phyloP scores from a whole-genome alignment of 1,140 invertebrate genomes.

The Chlorops oryzae region DNA sequence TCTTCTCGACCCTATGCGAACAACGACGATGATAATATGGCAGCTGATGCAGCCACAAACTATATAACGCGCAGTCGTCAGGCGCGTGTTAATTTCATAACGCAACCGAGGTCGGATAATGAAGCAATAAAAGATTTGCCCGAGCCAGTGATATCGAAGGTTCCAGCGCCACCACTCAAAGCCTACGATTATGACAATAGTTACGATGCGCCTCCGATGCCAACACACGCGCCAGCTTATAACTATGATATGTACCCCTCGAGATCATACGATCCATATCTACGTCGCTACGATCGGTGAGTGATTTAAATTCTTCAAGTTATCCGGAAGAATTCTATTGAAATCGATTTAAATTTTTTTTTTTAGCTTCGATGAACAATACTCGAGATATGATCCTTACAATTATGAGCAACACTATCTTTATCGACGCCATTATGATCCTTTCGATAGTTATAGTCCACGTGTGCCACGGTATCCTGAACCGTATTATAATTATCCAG shows the following conservation, averaged over 20 bases:
- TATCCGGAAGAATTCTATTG: too few species aligned
- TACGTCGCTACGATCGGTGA: constrained; percentile 41
- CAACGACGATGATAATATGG: constrained; percentile 17
- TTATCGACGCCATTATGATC: constrained; percentile 36
- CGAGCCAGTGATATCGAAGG: constrained; percentile 13
- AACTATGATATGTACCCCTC: constrained; percentile 33
- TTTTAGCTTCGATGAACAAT: constrained; percentile 38
- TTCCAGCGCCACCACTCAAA: constrained; percentile 5
- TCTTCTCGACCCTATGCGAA: too few species aligned
- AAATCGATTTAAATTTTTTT: background rate
- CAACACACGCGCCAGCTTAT: constrained; percentile 2
- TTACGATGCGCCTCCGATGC: constrained; percentile 6
- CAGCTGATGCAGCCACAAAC: constrained; percentile 18
- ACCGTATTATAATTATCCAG: constrained; percentile 41
- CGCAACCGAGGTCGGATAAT: constrained; percentile 17
- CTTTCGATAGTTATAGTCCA: constrained; percentile 44
- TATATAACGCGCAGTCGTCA: constrained; percentile 17
- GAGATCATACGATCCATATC: constrained; percentile 42
- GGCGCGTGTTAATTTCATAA: constrained; percentile 26
- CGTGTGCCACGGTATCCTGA: constrained; percentile 39
- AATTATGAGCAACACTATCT: constrained; percentile 43
- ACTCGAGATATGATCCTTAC: constrained; percentile 37
- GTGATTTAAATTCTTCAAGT: constrained; percentile 4
- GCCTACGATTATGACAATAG: background rate
- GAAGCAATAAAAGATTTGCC: constrained; percentile 11